Base-by-base conservation (phyloP, 2,113 vertebrate genomes). In the Paralichthys olivaceus region DNA sequence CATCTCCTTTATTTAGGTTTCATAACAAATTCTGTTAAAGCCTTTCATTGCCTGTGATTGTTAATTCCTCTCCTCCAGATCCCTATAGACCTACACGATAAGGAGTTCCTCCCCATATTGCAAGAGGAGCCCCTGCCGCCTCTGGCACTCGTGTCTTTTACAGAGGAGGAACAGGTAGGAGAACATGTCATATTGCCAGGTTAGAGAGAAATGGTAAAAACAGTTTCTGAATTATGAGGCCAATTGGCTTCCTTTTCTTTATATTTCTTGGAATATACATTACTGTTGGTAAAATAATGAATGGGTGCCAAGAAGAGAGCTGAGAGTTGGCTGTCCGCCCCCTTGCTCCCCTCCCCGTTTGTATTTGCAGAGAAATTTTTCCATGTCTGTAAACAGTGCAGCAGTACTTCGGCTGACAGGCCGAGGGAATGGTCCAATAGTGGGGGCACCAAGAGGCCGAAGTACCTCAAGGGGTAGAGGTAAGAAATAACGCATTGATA, bases 401-500 rank as follows among this genome's bases (percentile, higher is more conserved):
- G 97, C 97, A 80, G 98, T 99, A 90, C 95, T 99, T 85, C 94
- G 97, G 65, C 94, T 98, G 92, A 97, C 95, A 19, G 96, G 96
- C 67, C 93, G 95, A 81, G 96, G 97, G 90, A 95, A 94, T 72
- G 96, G 96, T 84, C 96, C 96, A 17, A 97, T 97, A 93, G 95
- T 91, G 75, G 97, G 97, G 92, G 96, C 95, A 92, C 94, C 97
- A 72, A 95, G 98, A 95, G 98, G 98, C 94, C 96, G 98, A 94
- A 98, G 98, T 96, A 97, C 96, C 92, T 98, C 97, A 90, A 95
- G 96, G 95, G 98, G 98, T 89, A 94, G 97, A 96, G 98, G 97
- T 99, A 94, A 96, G 95, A 59, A 61, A 57, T 34, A 6, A 51
- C 6, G 12, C 53, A 17, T 17, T 25, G n/a, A 47, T 68, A 57